A percentile compares a stretch with the other conserved stretches of the same genome.
phyloP scores from a whole-genome alignment of 2,888 invertebrate species.

The Mythimna pallens region DNA sequence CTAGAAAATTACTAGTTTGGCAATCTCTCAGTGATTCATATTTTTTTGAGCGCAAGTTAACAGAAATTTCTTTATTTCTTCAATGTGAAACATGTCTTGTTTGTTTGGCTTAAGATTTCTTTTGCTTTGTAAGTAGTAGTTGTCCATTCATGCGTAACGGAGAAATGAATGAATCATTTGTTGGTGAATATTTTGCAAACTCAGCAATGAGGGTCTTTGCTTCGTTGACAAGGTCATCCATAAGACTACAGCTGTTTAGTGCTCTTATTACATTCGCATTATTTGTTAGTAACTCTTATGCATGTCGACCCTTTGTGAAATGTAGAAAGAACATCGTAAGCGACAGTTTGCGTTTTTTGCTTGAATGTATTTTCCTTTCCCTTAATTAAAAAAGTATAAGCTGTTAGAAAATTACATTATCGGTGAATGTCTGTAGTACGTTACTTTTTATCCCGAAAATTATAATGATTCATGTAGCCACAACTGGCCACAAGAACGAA shows the following conservation, averaged over 20 bases:
- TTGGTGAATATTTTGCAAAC: constrained; percentile 62
- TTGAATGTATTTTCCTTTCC: too few species aligned
- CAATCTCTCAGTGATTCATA: constrained; percentile 74
- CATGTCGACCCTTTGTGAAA: too few species aligned
- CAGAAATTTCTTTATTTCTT: constrained; percentile 36
- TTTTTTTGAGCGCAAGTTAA: constrained; percentile 37
- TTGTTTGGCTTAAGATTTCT: constrained; percentile 43
- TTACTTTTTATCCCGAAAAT: too few species aligned
- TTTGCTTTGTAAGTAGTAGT: constrained; percentile 36
- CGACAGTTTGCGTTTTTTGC: too few species aligned
- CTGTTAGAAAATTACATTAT: too few species aligned
- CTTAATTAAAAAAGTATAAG: too few species aligned
- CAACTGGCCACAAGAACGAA: too few species aligned
- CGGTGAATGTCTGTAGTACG: too few species aligned
- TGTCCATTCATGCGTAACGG: constrained; percentile 68
- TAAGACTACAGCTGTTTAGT: constrained; percentile 18
- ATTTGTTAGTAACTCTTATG: too few species aligned
- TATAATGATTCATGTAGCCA: too few species aligned
- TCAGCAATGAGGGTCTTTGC: constrained; percentile 27
- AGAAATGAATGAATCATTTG: constrained; percentile 81
- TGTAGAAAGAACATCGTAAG: too few species aligned
- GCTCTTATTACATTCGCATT: constrained; percentile 18
- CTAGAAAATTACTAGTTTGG: constrained; percentile 73
- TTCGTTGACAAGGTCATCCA: constrained; percentile 48
- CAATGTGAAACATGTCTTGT: constrained; percentile 7